phyloP scores from a whole-genome alignment of 2,888 invertebrate genomes.

The Myopa tessellatipennis region DNA sequence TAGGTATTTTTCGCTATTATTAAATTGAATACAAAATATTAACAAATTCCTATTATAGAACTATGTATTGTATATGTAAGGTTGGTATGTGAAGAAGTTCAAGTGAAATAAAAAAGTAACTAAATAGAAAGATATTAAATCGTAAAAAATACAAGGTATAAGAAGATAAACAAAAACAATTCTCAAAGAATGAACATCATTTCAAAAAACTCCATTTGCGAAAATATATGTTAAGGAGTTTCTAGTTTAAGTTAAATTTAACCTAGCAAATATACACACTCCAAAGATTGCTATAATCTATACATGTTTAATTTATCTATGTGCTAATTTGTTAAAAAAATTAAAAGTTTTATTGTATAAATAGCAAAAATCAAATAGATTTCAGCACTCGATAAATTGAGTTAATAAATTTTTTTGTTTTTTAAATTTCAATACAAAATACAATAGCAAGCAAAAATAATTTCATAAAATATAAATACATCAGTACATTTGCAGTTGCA shows the following conservation, averaged over 20 bases:
- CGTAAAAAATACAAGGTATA: neutral
- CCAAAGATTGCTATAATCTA: slow-evolving; percentile 2
- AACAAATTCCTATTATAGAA: slow-evolving; percentile 12
- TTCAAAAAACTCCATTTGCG: neutral
- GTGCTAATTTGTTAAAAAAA: neutral
- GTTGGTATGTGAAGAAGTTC: neutral
- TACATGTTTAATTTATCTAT: neutral
- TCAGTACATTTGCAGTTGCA: no score
- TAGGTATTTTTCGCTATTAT: slow-evolving; percentile 8
- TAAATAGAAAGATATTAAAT: neutral
- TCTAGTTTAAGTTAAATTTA: neutral
- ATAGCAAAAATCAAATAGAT: neutral
- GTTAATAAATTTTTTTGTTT: no score
- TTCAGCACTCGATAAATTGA: neutral
- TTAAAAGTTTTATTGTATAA: neutral
- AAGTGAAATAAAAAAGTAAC: neutral
- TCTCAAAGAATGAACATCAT: neutral
- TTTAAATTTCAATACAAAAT: no score
- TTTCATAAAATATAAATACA: no score
- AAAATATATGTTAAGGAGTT: neutral
- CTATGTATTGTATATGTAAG: neutral
- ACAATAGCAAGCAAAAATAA: no score
- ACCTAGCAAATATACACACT: slow-evolving; percentile 12
- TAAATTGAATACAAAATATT: slow-evolving; percentile 18
- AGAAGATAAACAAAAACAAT: neutral